phyloP scores from a whole-genome alignment of 2,797 vertebrate species.

The Ara ararauna region DNA sequence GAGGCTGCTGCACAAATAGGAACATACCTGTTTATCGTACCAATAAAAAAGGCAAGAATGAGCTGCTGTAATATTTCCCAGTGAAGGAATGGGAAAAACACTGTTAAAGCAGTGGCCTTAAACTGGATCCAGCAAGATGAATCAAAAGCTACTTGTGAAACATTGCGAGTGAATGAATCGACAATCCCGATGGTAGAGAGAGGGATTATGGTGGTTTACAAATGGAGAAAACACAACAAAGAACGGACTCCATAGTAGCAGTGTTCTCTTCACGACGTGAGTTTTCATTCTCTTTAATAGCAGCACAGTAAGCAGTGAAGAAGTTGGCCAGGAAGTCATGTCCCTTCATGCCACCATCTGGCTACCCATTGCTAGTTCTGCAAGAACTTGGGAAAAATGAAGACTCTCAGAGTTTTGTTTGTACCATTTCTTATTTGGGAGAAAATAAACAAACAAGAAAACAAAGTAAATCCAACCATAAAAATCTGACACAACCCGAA shows the following conservation, averaged over 20 bases:
- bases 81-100: neutral
- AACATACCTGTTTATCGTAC: neutral
- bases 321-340: neutral
- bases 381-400: neutral
- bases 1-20: neutral
- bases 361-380: neutral
- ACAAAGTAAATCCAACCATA: neutral
- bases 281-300: neutral
- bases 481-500: neutral
- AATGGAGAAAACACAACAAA: neutral
- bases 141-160: neutral
- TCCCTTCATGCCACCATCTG: neutral
- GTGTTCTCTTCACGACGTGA: accelerated
- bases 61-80: neutral
- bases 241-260: neutral
- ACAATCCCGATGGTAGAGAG: neutral
- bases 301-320: neutral
- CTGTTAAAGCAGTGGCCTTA: neutral
- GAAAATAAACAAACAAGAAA: neutral
- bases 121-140: neutral
- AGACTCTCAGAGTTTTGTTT: neutral
- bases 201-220: neutral
- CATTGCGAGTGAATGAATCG: neutral
- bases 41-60: neutral
- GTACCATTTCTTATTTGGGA: neutral